A percentile compares a stretch with the other conserved stretches of the same genome.
Conservation (phyloP, 2,797 vertebrate species). For the Tokudaia muenninki region DNA sequence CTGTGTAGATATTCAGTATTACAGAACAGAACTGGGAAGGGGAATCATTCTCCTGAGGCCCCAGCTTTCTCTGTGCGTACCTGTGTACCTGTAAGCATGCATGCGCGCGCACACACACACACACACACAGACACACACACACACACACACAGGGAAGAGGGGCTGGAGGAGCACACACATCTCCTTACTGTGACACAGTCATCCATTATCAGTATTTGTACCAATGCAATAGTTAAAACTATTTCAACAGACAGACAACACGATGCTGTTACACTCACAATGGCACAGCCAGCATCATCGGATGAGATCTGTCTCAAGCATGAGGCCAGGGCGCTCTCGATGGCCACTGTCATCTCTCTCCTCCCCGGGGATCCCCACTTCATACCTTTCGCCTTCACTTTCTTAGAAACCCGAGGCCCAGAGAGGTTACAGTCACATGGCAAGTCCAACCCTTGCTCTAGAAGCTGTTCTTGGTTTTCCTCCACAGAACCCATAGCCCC, state of each 20-base stretch:
- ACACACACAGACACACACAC: too few relatives aligned
- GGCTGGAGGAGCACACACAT: rapidly evolving
- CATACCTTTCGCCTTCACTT: neutral
- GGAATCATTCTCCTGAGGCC: neutral
- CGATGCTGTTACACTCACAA: too few relatives aligned
- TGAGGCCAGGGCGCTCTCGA: rapidly evolving
- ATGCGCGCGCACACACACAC: too few relatives aligned
- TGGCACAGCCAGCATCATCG: too few relatives aligned
- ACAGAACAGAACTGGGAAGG: neutral
- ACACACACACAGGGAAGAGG: neutral
- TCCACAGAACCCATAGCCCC: rapidly evolving
- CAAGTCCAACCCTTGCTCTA: neutral
- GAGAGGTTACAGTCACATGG: conserved; percentile 22
- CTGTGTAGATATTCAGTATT: neutral
- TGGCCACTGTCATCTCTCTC: neutral
- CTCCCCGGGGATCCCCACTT: neutral
- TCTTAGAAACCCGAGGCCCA: neutral
- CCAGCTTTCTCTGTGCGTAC: neutral
- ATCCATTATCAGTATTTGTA: neutral
- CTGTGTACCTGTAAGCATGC: neutral
- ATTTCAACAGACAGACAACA: neutral
- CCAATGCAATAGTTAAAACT: neutral
- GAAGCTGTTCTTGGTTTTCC: neutral
- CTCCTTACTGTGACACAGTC: neutral
- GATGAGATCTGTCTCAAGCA: rapidly evolving